Percentiles rank a stretch among this genome's conserved stretches.
Evolutionary conservation across 2,113 vertebrate species (phyloP).

Genomic region (Crotalus viridis): DNA sequence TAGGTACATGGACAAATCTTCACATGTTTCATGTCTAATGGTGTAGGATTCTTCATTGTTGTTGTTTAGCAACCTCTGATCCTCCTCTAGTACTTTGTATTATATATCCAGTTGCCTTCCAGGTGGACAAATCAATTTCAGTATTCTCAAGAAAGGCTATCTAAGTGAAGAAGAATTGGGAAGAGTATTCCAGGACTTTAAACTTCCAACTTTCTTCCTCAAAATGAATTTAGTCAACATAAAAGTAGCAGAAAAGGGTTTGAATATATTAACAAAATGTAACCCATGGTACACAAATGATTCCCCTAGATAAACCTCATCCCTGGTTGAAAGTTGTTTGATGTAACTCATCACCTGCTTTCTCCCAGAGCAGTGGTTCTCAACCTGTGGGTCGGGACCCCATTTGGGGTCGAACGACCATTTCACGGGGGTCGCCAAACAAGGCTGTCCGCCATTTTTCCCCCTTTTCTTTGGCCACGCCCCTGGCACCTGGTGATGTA

Average conservation of each 20-base stretch:
- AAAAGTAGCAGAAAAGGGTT: background rate
- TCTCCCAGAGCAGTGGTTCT: background rate
- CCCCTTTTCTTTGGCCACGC: too few species aligned
- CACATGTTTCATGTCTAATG: background rate
- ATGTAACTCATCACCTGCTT: background rate
- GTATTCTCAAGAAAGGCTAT: background rate
- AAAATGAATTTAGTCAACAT: background rate
- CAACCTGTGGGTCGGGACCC: too few species aligned
- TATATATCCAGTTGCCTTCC: background rate
- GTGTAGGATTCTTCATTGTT: background rate
- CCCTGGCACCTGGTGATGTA: too few species aligned
- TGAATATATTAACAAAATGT: too few species aligned
- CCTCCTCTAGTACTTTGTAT: background rate
- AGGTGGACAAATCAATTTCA: background rate
- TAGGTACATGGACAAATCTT: background rate
- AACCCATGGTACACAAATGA: background rate
- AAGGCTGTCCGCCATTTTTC: too few species aligned
- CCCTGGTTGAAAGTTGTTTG: too few species aligned
- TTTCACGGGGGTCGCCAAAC: too few species aligned
- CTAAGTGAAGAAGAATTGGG: background rate
- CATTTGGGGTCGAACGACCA: too few species aligned
- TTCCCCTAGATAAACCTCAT: too few species aligned
- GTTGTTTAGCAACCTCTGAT: background rate
- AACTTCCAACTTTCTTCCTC: background rate
- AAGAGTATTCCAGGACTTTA: background rate